A percentile compares a stretch with the other conserved stretches of the same genome.
These are phyloP conservation scores for Tor tambroides DNA, from an alignment of 2,113 vertebrate species.

Conservation along the genomic window DNA sequence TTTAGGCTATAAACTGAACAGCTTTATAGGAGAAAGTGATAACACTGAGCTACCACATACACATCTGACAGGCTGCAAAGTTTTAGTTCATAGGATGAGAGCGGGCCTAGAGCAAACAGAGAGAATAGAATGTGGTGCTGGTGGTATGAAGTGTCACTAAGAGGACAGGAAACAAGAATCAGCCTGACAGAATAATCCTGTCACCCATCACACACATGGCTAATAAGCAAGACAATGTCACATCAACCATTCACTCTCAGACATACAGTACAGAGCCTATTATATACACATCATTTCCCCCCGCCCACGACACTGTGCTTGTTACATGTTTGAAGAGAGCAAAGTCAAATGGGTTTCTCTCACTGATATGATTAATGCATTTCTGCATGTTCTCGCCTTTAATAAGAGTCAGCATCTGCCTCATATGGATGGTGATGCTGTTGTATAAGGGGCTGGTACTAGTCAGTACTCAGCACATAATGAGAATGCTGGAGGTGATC, in stretches of 20 bases:
- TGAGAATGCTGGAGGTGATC: not conserved
- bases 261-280: constrained; percentile 23
- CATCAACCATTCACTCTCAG: constrained; percentile 20
- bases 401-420: not conserved
- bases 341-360: constrained; percentile 8
- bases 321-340: constrained; percentile 3
- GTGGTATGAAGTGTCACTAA: constrained; percentile 14
- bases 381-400: not conserved
- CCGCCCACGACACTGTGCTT: not conserved
- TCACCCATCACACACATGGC: constrained; percentile 49
- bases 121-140: not conserved
- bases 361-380: not conserved
- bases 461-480: not conserved
- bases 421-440: not conserved
- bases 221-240: constrained; percentile 45
- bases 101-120: not conserved
- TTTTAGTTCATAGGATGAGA: not conserved
- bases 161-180: constrained; percentile 33
- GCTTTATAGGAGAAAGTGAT: not conserved
- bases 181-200: constrained; percentile 37
- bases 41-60: not conserved
- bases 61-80: not conserved
- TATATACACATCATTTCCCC: constrained; percentile 27
- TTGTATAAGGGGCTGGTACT: not conserved
- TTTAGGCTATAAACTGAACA: not conserved